Conservation (phyloP, 2,888 invertebrate genomes). For the Agapetus fuscipes region DNA sequence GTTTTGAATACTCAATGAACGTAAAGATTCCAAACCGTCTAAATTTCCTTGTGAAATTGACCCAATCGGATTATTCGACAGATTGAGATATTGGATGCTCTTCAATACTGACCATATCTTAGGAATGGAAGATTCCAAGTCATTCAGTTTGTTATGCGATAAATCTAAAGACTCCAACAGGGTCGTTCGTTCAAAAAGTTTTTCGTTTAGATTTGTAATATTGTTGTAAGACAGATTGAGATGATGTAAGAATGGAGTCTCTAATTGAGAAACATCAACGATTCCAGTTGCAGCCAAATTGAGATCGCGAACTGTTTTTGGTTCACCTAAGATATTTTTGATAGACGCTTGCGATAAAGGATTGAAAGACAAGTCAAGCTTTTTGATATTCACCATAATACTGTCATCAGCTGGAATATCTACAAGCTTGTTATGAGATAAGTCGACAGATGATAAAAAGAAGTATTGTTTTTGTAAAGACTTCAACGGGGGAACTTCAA, state of each 20-base stretch:
- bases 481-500: conserved; percentile 69
- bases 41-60: conserved; percentile 70
- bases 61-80: conserved; percentile 76
- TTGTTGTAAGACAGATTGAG: conserved; percentile 73
- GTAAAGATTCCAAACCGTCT: conserved; percentile 56
- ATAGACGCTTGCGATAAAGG: conserved; percentile 67
- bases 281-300: conserved; percentile 77
- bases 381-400: conserved; percentile 79
- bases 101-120: conserved; percentile 61
- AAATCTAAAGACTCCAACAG: conserved; percentile 68
- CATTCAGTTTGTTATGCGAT: conserved; percentile 57
- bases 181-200: conserved; percentile 68
- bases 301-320: conserved; percentile 74
- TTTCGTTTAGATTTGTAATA: conserved; percentile 53
- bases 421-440: conserved; percentile 66
- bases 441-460: conserved; percentile 67
- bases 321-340: conserved; percentile 70
- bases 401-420: conserved; percentile 78
- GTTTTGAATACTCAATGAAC: conserved; percentile 54
- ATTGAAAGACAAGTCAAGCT: conserved; percentile 77
- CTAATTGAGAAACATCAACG: conserved; percentile 53
- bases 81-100: conserved; percentile 62
- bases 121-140: conserved; percentile 50
- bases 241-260: conserved; percentile 74
- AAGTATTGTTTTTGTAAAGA: conserved; percentile 77